phyloP scores from a whole-genome alignment of 2,797 vertebrate species.

The Pantherophis alleghaniensis region DNA sequence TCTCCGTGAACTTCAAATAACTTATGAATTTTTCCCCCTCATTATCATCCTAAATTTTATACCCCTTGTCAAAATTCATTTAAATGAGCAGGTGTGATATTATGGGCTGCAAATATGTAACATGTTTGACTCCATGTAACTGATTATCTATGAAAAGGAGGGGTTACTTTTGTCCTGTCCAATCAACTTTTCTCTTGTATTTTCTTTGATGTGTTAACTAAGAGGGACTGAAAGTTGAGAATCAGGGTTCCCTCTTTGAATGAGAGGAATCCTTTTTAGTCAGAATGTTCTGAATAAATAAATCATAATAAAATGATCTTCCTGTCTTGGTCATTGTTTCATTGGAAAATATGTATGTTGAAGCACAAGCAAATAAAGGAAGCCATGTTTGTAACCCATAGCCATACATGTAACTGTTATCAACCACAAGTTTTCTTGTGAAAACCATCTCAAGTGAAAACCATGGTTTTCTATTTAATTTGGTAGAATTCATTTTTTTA shows the following conservation, averaged over 20 bases:
- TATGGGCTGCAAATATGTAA: neutral
- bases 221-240: neutral
- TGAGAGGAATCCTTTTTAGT: neutral
- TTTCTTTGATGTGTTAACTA: neutral
- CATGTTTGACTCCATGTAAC: neutral
- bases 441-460: neutral
- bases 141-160: neutral
- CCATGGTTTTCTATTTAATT: neutral
- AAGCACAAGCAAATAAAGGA: neutral
- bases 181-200: neutral
- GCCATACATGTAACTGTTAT: neutral
- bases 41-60: neutral
- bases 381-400: neutral
- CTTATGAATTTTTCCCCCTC: neutral
- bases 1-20: neutral
- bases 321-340: neutral
- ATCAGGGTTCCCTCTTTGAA: neutral
- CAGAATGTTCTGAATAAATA: neutral
- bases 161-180: neutral
- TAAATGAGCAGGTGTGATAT: neutral
- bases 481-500: neutral
- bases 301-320: neutral
- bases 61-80: neutral
- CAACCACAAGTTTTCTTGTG: neutral
- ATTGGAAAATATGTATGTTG: neutral